Evolutionary conservation across 2,113 vertebrate species (phyloP), one percentile per base, ranked within the genome.

Genomic region (Siphamia tubifer): DNA sequence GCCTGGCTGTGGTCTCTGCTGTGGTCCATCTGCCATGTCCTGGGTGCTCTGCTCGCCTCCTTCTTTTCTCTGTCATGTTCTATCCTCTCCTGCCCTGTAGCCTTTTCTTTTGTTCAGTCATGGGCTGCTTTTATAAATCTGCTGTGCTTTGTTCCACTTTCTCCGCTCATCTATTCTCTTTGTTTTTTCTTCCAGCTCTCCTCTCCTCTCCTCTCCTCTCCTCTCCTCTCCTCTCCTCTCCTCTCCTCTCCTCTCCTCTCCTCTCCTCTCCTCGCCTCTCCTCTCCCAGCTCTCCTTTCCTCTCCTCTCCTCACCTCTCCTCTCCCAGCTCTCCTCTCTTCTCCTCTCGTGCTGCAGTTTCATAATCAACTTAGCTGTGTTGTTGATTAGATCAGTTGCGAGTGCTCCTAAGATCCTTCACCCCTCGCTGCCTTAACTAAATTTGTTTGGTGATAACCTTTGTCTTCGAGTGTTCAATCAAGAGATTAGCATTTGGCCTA

Each of bases 381-480:
- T 61, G 82, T 53, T 87, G 87, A 89, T 89, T 87, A 74, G 85
- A 89, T 90, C 85, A 86, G 77, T 66, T 40, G 55, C 28, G 31
- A 77, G 67, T 25, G 13, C 64, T 31, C 66, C 80, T 71, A 38
- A 84, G 85, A 87, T 81, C 85, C 68, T 70, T 85, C 8, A 54
- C 78, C 81, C 83, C 76, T 75, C 20, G 20, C 78, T 35, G 77
- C 71, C 51, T 49, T 84, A 86, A 89, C 86, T 66, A 71, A 71
- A 88, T 86, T 78, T 86, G 77, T 83, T 76, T 72, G 78, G 62
- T 48, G 82, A 85, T 85, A 85, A 87, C 87, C 89, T 89, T 84
- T 88, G 82, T 90, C 82, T 80, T 78, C 56, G 51, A 72, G 80
- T 75, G 74, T 60, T 87, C 82, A 84, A 84, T 89, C 82, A 85